Evolutionary conservation across 2,888 invertebrate species (phyloP).

Genomic region (Fragum fragum): DNA sequence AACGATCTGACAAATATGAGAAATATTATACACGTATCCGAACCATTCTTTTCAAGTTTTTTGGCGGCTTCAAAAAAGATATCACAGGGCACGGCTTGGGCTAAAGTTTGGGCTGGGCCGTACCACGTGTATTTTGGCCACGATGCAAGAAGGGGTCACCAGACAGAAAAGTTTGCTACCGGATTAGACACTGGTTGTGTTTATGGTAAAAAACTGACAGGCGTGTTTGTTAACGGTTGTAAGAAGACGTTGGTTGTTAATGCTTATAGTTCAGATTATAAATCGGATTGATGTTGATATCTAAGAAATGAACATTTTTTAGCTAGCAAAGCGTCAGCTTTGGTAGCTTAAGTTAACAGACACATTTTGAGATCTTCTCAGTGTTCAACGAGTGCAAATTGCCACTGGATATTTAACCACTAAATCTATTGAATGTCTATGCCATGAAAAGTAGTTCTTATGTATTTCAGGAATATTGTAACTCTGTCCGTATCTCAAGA

Average conservation of each 20-base stretch:
- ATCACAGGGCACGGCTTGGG: constrained; percentile 83
- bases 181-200: constrained; percentile 87
- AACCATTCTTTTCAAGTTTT: constrained; percentile 62
- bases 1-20: constrained; percentile 84
- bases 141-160: constrained; percentile 84
- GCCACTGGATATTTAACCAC: no score
- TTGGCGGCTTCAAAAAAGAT: constrained; percentile 66
- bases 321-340: no score
- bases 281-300: no score
- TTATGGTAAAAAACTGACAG: constrained; percentile 84
- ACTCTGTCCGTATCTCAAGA: no score
- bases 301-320: no score
- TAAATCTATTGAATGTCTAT: no score
- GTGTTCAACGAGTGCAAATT: no score
- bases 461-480: no score
- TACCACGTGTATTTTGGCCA: constrained; percentile 87
- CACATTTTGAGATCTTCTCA: no score
- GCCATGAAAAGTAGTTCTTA: no score
- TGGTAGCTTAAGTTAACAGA: no score
- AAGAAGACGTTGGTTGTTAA: constrained; percentile 35
- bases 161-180: constrained; percentile 81
- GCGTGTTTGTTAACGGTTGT: constrained; percentile 67
- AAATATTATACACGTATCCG: constrained; percentile 76
- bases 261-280: constrained; percentile 32
- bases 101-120: constrained; percentile 84